Evolutionary conservation across 2,113 vertebrate species (phyloP), one percentile per base, ranked within the genome.

Genomic region (Hucho hucho): DNA sequence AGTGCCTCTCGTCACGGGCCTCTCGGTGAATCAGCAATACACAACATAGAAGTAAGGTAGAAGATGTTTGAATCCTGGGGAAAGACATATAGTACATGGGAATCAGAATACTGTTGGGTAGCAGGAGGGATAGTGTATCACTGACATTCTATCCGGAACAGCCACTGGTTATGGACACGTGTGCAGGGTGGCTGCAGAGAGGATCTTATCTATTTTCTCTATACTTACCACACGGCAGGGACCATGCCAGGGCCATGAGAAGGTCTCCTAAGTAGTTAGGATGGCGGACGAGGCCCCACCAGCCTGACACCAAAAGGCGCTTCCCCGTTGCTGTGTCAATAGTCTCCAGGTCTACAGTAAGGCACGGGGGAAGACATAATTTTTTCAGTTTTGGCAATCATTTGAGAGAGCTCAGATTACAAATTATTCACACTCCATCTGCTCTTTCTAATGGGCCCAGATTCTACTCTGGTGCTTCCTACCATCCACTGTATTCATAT

Each of bases 211-310:
- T 22, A 7, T 22, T 61, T 61, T 61, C 49, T 53, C 2, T 22
- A 7, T 37, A 90, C 94, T 95, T 78, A 97, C 96, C 96, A 28
- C 96, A 97, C 1, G 95, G 95, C 76, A 97, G 86, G 6, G 96
- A 96, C 96, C 96, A 97, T 0, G 95, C 95, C 66, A 96, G 86
- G n/a, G 95, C 95, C 96, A 97, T 97, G 74, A 96, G 90, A 71
- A 97, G 88, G 81, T 97, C 96, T 16, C 96, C 96, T 0, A 97
- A 88, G 85, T 97, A 96, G 87, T 97, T 96, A 66, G 96, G 96
- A 69, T 97, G 96, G 32, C 96, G 94, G 73, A 97, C 95, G 29
- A 96, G 84, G 24, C 96, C 95, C 96, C 96, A 97, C 96, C 96
- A 97, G 29, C 96, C 95, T 0, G 95, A 96, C 77, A 96, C 95